These are phyloP conservation scores for Cantharis nigra DNA, from an alignment of 2,888 invertebrate species.

Conservation along the genomic window DNA sequence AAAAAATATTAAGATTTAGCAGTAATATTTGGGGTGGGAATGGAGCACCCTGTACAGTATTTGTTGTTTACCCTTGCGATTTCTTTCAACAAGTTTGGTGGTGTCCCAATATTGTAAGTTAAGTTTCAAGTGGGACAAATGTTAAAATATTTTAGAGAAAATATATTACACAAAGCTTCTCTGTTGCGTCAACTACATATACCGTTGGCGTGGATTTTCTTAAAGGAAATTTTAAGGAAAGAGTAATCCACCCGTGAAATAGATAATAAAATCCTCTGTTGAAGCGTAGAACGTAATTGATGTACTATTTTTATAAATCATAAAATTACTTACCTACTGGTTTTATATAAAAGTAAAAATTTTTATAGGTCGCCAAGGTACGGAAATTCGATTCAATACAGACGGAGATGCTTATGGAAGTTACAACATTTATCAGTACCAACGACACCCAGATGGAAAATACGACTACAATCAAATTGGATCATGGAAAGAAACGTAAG, in stretches of 20 bases:
- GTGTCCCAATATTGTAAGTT: background rate
- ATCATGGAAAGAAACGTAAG: constrained; percentile 63
- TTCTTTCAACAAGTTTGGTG: no score
- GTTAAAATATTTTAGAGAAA: background rate
- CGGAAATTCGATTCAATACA: constrained; percentile 60
- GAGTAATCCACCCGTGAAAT: background rate
- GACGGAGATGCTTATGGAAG: constrained; percentile 72
- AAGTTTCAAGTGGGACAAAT: background rate
- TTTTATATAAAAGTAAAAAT: background rate
- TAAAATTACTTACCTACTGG: background rate
- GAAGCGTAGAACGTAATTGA: background rate
- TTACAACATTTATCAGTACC: constrained; percentile 73
- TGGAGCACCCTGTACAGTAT: no score
- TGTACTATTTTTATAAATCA: background rate
- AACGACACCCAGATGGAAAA: constrained; percentile 58
- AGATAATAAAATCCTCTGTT: background rate
- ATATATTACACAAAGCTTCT: background rate
- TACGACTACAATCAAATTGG: constrained; percentile 65
- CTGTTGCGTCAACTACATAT: background rate
- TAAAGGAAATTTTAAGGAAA: background rate
- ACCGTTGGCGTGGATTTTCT: background rate
- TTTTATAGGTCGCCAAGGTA: constrained; percentile 48
- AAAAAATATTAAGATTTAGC: no score
- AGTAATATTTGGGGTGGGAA: no score
- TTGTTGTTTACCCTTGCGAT: no score